These are phyloP conservation scores for Semnornis frantzii DNA, from an alignment of 2,113 vertebrate species.

Conservation along the genomic window DNA sequence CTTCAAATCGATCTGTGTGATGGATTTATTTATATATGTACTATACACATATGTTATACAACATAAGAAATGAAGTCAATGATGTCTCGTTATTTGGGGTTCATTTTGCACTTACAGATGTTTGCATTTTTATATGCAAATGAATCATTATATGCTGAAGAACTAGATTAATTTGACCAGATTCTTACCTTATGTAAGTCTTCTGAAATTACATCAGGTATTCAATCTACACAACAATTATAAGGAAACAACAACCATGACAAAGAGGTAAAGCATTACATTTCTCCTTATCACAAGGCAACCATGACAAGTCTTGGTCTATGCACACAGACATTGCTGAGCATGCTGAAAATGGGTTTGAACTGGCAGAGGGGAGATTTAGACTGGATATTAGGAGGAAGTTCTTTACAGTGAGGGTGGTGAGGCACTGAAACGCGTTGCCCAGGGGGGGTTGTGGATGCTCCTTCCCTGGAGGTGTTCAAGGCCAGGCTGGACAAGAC, in stretches of 20 bases:
- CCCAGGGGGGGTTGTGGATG: no score
- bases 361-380: no score
- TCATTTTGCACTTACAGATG: background rate
- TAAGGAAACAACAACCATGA: slow-evolving; percentile 66
- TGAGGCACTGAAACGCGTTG: no score
- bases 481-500: no score
- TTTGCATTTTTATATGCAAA: slow-evolving; percentile 76
- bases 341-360: slow-evolving; percentile 3
- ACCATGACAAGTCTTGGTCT: slow-evolving; percentile 64
- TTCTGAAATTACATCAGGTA: slow-evolving; percentile 79
- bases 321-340: slow-evolving; percentile 50
- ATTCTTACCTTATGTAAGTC: slow-evolving; percentile 75
- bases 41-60: background rate
- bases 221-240: slow-evolving; percentile 69
- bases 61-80: slow-evolving; percentile 37
- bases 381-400: no score
- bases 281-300: slow-evolving; percentile 67
- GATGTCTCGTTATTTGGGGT: slow-evolving; percentile 47
- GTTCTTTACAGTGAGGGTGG: no score
- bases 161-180: slow-evolving; percentile 78
- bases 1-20: background rate
- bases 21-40: no score
- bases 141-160: slow-evolving; percentile 70
- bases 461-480: no score
- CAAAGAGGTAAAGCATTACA: slow-evolving; percentile 66